Evolutionary conservation across 2,888 invertebrate genomes (phyloP).

Genomic region (Torymus auratus): DNA sequence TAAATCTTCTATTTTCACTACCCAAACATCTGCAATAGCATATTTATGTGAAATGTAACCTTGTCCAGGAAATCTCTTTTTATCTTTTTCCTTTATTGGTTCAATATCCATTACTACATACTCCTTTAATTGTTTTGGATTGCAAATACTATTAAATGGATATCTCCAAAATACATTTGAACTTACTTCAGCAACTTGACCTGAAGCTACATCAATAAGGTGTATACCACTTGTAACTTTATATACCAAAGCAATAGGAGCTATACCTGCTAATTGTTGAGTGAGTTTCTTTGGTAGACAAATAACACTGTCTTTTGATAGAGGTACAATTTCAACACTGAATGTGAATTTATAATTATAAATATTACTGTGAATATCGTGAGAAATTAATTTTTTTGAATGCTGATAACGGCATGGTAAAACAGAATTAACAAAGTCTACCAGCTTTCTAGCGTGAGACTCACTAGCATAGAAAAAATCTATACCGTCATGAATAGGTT

Average conservation of each 20-base stretch:
- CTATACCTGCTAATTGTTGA: conserved; percentile 91
- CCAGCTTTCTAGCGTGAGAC: conserved; percentile 94
- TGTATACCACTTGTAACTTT: conserved; percentile 94
- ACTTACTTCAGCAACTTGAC: conserved; percentile 92
- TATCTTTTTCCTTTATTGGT: conserved; percentile 84
- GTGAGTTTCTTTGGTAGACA: conserved; percentile 92
- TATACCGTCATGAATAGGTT: conserved; percentile 90
- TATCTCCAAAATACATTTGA: conserved; percentile 89
- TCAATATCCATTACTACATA: conserved; percentile 98
- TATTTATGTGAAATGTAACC: conserved; percentile 92
- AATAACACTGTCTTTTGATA: conserved; percentile 95
- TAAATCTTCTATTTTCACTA: conserved; percentile 90
- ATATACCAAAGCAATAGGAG: conserved; percentile 90
- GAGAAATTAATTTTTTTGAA: conserved; percentile 96
- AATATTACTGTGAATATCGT: conserved; percentile 96
- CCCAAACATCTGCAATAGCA: conserved; percentile 94
- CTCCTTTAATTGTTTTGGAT: conserved; percentile 93
- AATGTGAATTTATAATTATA: conserved; percentile 97
- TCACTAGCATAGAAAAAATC: conserved; percentile 96
- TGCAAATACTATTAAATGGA: conserved; percentile 92
- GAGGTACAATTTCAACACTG: conserved; percentile 95
- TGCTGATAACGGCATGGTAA: conserved; percentile 92
- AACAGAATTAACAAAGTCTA: conserved; percentile 92
- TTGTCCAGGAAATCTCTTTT: conserved; percentile 90
- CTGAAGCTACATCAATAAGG: conserved; percentile 93